These are phyloP conservation scores for Frankliniella intonsa DNA, from an alignment of 2,888 invertebrate genomes.

Conservation along the genomic window DNA sequence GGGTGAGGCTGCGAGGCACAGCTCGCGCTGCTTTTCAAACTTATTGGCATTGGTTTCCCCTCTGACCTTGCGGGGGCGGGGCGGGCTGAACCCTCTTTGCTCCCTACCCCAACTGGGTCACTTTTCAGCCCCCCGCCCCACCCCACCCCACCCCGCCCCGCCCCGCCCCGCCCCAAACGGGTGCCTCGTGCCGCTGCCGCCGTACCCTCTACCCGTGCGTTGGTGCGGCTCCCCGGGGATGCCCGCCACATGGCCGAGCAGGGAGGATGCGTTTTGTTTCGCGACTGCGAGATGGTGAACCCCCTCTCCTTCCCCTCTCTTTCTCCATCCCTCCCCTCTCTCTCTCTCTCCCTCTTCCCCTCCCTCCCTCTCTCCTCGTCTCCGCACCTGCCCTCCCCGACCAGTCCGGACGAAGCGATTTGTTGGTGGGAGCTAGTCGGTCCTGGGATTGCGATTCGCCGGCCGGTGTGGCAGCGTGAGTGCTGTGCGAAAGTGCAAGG, in stretches of 20 bases:
- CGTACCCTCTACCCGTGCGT: background rate
- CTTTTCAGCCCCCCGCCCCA: background rate
- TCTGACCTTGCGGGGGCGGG: conserved; percentile 9
- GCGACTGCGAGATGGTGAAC: conserved; percentile 31
- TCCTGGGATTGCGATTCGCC: too few species aligned
- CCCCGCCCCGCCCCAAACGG: too few species aligned
- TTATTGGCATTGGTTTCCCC: conserved; percentile 24
- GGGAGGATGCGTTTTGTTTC: conserved; percentile 39
- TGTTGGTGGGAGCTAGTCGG: too few species aligned
- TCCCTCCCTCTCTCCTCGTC: background rate
- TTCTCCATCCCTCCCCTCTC: background rate
- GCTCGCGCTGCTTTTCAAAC: background rate
- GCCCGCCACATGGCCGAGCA: conserved; percentile 47
- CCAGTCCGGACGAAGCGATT: too few species aligned
- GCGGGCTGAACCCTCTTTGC: background rate
- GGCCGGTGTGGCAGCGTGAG: too few species aligned
- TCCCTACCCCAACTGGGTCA: background rate
- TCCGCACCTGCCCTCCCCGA: too few species aligned
- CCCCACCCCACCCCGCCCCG: too few species aligned
- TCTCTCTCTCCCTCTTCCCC: background rate
- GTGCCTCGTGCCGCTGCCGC: too few species aligned
- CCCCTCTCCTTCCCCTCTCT: background rate
- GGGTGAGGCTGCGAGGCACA: background rate
- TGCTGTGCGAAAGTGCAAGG: too few species aligned
- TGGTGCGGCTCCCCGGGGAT: conserved; percentile 35